Evolutionary conservation across 2,888 invertebrate genomes (phyloP), one percentile per base, ranked within the genome.

Genomic region (Torymus aiolomorphi): DNA sequence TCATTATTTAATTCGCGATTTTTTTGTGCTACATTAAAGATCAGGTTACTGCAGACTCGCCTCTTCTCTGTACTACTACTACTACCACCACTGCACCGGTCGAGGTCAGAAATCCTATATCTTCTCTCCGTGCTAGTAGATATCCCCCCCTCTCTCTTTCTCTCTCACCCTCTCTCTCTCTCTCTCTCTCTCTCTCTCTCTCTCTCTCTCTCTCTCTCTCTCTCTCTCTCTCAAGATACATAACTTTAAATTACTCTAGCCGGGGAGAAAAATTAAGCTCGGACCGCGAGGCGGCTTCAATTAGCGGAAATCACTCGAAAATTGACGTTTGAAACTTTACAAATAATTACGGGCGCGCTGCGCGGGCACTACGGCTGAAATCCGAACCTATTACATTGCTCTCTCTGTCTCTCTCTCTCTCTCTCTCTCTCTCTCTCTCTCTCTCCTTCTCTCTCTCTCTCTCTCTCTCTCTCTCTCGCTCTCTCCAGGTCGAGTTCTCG

Each of bases 221-320:
- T 20, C 20, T 20, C 20, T 1, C n/a, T 20, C 42, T 18, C 20
- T 57, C 61, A 61, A 61, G 51, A 75, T 65, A 54, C 61, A 49
- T 61, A 56, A 67, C 61, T 62, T 57, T 69, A 62, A 73, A 62
- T 14, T 20, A 73, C 57, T 56, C 24, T 8, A 31, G 69, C 16
- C 24, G 2, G 18, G 42, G 65, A 63, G 56, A 65, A 63, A 77
- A 71, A 70, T 71, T 69, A 71, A 70, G 42, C 42, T 42, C 42
- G 42, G 42, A 42, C 42, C 57, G 61, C 4, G n/a, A 49, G 59
- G 42, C 1, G 42, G 42, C 8, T 65, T 76, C 70, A 76, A 63
- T 76, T 65, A 76, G 56, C 52, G 51, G 71, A 51, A 71, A 71
- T 77, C 65, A 65, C 63, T 76, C 65, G 70, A 56, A 76, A 76